These are phyloP conservation scores for Clarias gariepinus DNA, from an alignment of 2,113 vertebrate genomes.

Conservation along the genomic window DNA sequence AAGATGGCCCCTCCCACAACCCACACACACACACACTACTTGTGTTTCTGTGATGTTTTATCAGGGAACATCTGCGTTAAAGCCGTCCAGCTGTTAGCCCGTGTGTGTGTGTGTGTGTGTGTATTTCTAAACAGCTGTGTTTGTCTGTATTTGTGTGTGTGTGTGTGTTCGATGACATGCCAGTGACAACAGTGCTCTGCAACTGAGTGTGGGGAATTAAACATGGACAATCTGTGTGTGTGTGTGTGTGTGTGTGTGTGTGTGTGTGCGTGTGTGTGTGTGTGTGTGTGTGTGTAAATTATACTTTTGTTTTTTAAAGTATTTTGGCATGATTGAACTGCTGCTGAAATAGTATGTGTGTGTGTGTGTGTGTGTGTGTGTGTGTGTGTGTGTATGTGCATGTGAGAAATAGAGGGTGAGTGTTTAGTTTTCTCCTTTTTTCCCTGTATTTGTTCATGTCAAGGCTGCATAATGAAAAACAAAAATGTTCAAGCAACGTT, in stretches of 20 bases:
- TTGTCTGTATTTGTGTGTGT: conserved; percentile 14
- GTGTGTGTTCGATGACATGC: conserved; percentile 40
- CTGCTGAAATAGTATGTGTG: not conserved
- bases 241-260: conserved; percentile 38
- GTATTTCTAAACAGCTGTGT: not conserved
- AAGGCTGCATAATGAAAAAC: conserved; percentile 7
- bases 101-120: conserved; percentile 1
- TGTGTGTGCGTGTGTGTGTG: conserved; percentile 22
- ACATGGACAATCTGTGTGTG: conserved; percentile 14
- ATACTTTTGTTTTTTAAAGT: no score
- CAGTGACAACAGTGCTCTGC: not conserved
- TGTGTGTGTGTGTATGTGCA: conserved; percentile 24
- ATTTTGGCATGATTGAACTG: no score
- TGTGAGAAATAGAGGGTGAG: conserved; percentile 12
- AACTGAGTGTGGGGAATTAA: not conserved
- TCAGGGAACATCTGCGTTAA: conserved; percentile 6
- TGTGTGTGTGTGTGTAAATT: not conserved
- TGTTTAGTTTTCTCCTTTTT: not conserved
- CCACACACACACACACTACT: not conserved
- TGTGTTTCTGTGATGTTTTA: not conserved
- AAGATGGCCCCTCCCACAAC: not conserved
- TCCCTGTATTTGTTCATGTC: not conserved
- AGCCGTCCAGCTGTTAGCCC: not conserved
- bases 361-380: not conserved
- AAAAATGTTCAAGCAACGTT: not conserved